phyloP scores from a whole-genome alignment of 2,113 vertebrate species.

The Sturnira hondurensis region DNA sequence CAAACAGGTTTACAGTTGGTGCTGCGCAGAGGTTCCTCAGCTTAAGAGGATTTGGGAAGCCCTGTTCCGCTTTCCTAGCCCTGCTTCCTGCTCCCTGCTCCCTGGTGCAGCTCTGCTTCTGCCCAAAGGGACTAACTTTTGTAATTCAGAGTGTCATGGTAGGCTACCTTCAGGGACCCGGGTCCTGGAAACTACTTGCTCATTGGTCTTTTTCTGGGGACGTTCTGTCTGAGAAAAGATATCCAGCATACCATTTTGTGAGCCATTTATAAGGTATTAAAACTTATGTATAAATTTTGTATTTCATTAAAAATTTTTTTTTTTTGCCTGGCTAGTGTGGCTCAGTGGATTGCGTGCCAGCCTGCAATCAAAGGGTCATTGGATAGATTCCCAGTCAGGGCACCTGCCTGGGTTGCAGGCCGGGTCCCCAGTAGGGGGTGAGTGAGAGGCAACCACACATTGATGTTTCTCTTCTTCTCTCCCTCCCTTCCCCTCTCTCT shows the following conservation, averaged over 20 bases:
- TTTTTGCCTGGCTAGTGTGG: too few species aligned
- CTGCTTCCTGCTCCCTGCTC: background rate
- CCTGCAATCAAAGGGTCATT: too few species aligned
- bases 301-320: too few species aligned
- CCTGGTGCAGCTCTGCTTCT: background rate
- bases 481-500: too few species aligned
- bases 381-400: too few species aligned
- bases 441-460: too few species aligned
- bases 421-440: too few species aligned
- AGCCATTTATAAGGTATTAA: constrained; percentile 5
- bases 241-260: background rate
- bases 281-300: background rate
- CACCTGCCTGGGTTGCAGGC: too few species aligned
- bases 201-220: background rate
- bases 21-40: background rate
- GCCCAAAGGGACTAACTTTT: background rate
- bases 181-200: background rate
- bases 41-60: background rate
- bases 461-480: too few species aligned
- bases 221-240: background rate
- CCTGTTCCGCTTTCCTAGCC: background rate
- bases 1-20: background rate
- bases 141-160: background rate
- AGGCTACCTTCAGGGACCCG: background rate
- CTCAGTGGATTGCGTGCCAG: too few species aligned